A percentile compares a stretch with the other conserved stretches of the same genome.
Evolutionary conservation across 2,797 vertebrate genomes (phyloP).

Genomic region (Tangara arthus): DNA sequence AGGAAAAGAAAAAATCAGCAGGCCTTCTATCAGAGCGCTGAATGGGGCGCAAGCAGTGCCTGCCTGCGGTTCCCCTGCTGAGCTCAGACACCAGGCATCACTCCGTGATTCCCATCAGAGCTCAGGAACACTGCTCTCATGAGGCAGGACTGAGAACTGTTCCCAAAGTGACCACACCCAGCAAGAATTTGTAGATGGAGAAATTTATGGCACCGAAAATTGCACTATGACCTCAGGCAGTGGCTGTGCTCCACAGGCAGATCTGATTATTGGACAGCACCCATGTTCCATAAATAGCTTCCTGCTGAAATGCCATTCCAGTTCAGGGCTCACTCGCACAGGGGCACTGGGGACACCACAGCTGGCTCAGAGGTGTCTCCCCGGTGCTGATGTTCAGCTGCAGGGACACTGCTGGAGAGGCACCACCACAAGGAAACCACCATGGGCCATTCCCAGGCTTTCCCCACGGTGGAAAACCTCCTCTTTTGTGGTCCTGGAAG

Average conservation of each 20-base stretch:
- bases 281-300: constrained; percentile 46
- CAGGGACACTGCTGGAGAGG: background rate
- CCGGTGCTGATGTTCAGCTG: background rate
- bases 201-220: constrained; percentile 27
- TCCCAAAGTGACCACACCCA: constrained; percentile 33
- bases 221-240: constrained; percentile 45
- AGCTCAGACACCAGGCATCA: background rate
- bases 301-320: background rate
- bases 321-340: background rate
- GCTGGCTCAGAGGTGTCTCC: background rate
- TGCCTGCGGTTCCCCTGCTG: background rate
- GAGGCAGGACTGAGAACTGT: background rate
- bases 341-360: background rate
- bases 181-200: constrained; percentile 24
- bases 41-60: background rate
- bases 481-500: background rate
- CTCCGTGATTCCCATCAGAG: background rate
- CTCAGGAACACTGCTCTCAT: background rate
- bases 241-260: constrained; percentile 7
- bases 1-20: background rate
- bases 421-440: background rate
- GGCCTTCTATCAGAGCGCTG: background rate
- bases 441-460: background rate
- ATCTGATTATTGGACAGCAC: constrained; percentile 28
- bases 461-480: fast-evolving